phyloP scores from a whole-genome alignment of 1,140 invertebrate species.

The Diabrotica virgifera region DNA sequence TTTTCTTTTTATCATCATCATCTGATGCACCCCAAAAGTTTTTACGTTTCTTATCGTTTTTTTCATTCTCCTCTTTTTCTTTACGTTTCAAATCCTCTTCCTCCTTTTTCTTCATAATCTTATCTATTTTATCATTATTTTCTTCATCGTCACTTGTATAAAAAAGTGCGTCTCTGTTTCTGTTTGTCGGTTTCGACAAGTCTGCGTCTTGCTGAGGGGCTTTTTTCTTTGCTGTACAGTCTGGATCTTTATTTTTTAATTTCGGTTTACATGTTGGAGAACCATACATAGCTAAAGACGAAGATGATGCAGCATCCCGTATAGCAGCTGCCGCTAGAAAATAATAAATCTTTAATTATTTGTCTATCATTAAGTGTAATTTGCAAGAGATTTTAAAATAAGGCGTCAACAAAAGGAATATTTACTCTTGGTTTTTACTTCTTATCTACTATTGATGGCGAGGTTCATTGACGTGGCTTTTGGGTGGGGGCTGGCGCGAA shows the following conservation, averaged over 20 bases:
- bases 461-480: too few species aligned
- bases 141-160: constrained; percentile 55
- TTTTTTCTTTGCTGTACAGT: constrained; percentile 6
- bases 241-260: constrained; percentile 25
- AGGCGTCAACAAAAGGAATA: too few species aligned
- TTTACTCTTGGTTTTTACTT: too few species aligned
- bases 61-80: constrained; percentile 18
- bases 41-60: not conserved
- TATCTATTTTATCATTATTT: constrained; percentile 53
- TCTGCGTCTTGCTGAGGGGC: not conserved
- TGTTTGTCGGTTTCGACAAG: constrained; percentile 18
- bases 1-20: constrained; percentile 6
- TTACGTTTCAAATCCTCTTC: constrained; percentile 36
- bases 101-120: constrained; percentile 52
- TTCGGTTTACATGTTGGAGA: constrained; percentile 31
- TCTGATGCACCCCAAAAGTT: constrained; percentile 14
- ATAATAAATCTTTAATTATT: not conserved
- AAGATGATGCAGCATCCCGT: constrained; percentile 38
- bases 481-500: too few species aligned
- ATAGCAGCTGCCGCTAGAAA: constrained; percentile 46
- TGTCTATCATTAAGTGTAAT: not conserved
- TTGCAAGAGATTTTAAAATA: too few species aligned
- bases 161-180: constrained; percentile 50
- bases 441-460: too few species aligned
- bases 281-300: constrained; percentile 18